Evolutionary conservation across 2,888 invertebrate genomes (phyloP), one percentile per base, ranked within the genome.

Genomic region (Gisinianus flammeolus): DNA sequence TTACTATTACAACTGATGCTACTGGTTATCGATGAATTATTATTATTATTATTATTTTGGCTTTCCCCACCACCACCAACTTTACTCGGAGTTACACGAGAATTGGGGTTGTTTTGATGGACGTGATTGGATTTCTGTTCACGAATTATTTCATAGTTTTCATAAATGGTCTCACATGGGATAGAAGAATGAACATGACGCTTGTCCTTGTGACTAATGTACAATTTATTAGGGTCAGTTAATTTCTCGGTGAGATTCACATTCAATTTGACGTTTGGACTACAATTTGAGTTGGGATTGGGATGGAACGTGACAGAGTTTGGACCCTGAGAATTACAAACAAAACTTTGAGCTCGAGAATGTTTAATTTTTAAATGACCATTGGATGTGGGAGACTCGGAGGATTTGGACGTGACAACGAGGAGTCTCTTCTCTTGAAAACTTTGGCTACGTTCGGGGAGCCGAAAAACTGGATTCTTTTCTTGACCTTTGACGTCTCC

Each of bases 391-490:
- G 73, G 68, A 1, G 73, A 52, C 26, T 54, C 66, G 35, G 79
- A 79, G 19, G 84, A 81, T 69, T 81, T 81, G 58, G 81, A 78
- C 6, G 81, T 81, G 69, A 80, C 81, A 10, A 83, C 81, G 10
- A 83, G 78, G 24, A 82, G 78, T 30, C 84, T 58, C 67, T 83
- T 84, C 54, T 84, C 84, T 79, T 84, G 83, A 75, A 84, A 83
- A 79, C 84, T 84, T 67, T 84, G 84, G 76, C 84, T 84, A 62
- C 84, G 33, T 64, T 84, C 84, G 0, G 84, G 84, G 16, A 79
- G 64, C 31, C 73, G 70, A 31, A 73, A 69, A 54, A 66, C 64
- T 62, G 70, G 52, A 58, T 74, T 56, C 31, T 77, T 75, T 12
- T 77, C 67, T 52, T 79, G 67, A 33, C 73, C 56, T 22, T 62